These are phyloP conservation scores for Boloria euphrosyne DNA, from an alignment of 2,888 invertebrate genomes.

Conservation along the genomic window DNA sequence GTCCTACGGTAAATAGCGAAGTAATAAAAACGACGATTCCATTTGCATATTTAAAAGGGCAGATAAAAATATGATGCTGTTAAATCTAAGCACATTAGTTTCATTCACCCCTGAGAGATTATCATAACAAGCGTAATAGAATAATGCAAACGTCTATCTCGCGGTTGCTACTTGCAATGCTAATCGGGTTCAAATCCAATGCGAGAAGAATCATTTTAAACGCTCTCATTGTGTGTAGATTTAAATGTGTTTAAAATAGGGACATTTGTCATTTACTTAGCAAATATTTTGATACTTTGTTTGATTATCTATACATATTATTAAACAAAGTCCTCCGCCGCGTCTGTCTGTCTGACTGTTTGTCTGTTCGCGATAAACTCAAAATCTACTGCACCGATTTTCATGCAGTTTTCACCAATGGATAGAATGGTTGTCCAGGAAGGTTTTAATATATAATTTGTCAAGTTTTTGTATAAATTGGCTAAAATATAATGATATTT, in stretches of 20 bases:
- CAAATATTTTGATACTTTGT: slow-evolving; percentile 75
- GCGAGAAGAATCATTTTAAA: slow-evolving; percentile 69
- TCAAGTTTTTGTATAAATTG: no score
- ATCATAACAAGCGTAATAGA: slow-evolving; percentile 74
- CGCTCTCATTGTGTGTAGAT: slow-evolving; percentile 59
- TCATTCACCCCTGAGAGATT: slow-evolving; percentile 69
- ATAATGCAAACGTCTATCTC: slow-evolving; percentile 65
- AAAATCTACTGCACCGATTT: no score
- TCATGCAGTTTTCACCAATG: no score
- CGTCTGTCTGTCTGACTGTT: no score
- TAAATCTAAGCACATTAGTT: slow-evolving; percentile 67
- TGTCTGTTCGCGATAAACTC: no score
- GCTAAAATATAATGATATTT: no score
- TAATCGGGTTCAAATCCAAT: slow-evolving; percentile 66
- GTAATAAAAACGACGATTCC: slow-evolving; percentile 30
- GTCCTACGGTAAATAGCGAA: slow-evolving; percentile 6
- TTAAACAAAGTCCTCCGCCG: no score
- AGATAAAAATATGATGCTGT: slow-evolving; percentile 56
- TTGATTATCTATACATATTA: no score
- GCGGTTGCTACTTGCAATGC: slow-evolving; percentile 62
- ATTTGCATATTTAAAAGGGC: slow-evolving; percentile 50
- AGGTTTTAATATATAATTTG: no score
- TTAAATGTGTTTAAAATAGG: slow-evolving; percentile 57
- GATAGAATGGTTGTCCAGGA: no score
- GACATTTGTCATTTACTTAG: slow-evolving; percentile 70